Evolutionary conservation across 2,888 invertebrate genomes (phyloP).

Genomic region (Margaritifera margaritifera): DNA sequence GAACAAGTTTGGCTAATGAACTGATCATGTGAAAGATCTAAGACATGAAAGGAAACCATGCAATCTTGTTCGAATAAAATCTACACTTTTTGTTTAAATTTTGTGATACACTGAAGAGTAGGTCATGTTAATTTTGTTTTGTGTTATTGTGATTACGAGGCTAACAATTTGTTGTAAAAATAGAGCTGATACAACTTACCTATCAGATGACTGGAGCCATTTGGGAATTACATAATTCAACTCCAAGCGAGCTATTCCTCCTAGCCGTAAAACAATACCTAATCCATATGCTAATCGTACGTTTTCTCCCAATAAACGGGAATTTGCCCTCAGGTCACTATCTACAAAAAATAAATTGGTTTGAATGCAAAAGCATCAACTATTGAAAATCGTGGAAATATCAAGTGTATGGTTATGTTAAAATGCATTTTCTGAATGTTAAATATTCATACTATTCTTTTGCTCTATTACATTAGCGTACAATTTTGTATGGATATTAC

Average conservation of each 20-base stretch:
- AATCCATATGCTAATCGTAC: conserved; percentile 84
- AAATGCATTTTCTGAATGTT: no score
- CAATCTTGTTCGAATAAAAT: not conserved
- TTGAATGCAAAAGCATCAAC: not conserved
- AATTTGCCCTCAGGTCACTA: conserved; percentile 53
- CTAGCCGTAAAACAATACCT: conserved; percentile 88
- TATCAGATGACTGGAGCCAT: conserved; percentile 79
- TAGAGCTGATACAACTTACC: conserved; percentile 38
- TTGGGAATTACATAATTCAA: conserved; percentile 93
- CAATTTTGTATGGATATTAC: no score
- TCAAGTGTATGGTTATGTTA: no score
- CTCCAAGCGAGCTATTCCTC: conserved; percentile 90
- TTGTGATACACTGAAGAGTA: not conserved
- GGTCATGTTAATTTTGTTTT: not conserved
- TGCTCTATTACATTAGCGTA: no score
- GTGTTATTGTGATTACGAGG: not conserved
- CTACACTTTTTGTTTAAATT: not conserved
- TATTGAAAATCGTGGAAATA: not conserved
- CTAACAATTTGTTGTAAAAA: not conserved
- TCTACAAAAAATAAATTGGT: conserved; percentile 32
- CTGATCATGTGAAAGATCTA: no score
- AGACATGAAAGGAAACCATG: no score
- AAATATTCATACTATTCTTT: no score
- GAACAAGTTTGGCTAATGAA: no score
- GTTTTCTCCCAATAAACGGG: conserved; percentile 60